phyloP scores from a whole-genome alignment of 2,113 vertebrate species.

The Herpailurus yagouaroundi region DNA sequence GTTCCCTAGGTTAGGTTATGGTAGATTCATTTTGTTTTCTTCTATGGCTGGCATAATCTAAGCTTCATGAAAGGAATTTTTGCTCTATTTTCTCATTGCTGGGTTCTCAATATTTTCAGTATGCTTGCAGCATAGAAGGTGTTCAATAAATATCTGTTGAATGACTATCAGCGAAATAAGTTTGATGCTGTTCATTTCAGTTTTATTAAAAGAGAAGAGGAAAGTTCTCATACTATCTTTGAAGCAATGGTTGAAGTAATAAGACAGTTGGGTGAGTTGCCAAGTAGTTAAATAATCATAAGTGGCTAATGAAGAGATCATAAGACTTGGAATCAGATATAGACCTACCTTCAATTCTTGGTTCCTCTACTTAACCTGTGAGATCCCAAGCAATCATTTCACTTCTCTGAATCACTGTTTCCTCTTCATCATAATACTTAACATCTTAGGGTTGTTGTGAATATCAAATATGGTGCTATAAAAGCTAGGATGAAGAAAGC shows the following conservation, averaged over 20 bases:
- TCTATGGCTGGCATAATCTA: constrained; percentile 20
- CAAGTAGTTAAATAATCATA: not conserved
- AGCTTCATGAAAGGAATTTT: not conserved
- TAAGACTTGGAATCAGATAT: not conserved
- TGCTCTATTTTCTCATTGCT: not conserved
- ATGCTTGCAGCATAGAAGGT: not conserved
- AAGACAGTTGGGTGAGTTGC: not conserved
- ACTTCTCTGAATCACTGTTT: not conserved
- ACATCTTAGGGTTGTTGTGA: not conserved
- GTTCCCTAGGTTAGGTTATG: constrained; percentile 47
- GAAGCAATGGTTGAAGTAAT: not conserved
- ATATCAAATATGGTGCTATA: not conserved
- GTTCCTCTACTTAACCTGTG: not conserved
- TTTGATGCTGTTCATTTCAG: not conserved
- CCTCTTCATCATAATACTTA: not conserved
- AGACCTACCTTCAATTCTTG: not conserved
- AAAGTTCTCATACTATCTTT: not conserved
- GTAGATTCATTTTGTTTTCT: constrained; percentile 20
- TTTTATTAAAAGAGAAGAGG: not conserved
- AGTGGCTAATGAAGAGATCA: not conserved
- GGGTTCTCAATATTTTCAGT: not conserved
- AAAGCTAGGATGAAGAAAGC: not conserved
- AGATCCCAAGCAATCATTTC: not conserved
- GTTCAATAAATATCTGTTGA: constrained; percentile 27
- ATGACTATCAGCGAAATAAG: constrained; percentile 8